Evolutionary conservation across 2,888 invertebrate genomes (phyloP), one percentile per base, ranked within the genome.

Genomic region (Zaprionus obscuricornis): DNA sequence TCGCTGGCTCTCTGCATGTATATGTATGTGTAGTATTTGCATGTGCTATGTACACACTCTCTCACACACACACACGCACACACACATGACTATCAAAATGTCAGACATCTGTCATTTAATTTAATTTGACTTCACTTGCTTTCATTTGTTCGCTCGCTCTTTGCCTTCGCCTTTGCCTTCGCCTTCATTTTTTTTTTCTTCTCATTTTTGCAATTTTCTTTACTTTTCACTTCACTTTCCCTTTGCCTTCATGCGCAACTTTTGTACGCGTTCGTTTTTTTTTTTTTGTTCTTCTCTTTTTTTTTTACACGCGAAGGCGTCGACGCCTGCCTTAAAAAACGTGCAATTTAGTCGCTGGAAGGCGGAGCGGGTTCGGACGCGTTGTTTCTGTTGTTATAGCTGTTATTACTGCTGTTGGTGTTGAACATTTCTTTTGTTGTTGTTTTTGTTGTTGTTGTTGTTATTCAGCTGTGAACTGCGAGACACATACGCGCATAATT

Each of bases 41-140:
- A 62, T 66, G 75, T 76, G 77, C 59, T 67, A 43, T 33, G 27
- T 33, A 31, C 36, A 6, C 40, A 22, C 52, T 45, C 50, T 47
- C 22, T 29, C 49, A 26, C 50, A 31, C 59, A 51, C 70, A 55
- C 59, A 51, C 62, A 1, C 46, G 3, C 36, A 14, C 40, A 45
- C 60, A 51, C 43, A 47, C 33, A 56, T 36, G 74, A 62, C 64
- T 67, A 69, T 68, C 82, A 81, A 81, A 81, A 74, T 84, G 81
- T 82, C 81, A 85, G 86, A 84, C 86, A 82, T 85, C 86, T 82
- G 81, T 82, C 86, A 84, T 82, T 85, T 82, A 85, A 82, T 82
- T 82, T 82, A 85, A 82, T 82, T 85, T 85, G 71, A 83, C 71
- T 82, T 84, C 67, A 81, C 82, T 86, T 82, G 83, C 83, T 85